phyloP scores from a whole-genome alignment of 2,797 vertebrate species.

The Enteromius anoplus region DNA sequence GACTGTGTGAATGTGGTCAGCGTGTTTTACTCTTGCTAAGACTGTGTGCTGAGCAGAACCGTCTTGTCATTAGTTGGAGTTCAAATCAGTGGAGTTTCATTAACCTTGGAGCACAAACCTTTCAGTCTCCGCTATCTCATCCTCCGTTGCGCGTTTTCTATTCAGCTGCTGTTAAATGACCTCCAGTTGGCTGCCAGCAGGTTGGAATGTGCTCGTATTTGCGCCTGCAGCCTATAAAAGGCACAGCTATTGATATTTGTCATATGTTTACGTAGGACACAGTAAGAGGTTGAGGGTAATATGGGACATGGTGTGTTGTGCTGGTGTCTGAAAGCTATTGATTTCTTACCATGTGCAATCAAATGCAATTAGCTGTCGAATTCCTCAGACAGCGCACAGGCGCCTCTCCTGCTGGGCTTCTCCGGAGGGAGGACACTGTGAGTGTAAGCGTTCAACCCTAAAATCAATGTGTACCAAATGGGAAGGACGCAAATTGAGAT shows the following conservation, averaged over 20 bases:
- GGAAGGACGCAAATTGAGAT: conserved; percentile 8
- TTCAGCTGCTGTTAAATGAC: not conserved
- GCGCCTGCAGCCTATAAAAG: not conserved
- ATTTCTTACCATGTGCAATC: conserved; percentile 66
- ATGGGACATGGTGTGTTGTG: conserved; percentile 36
- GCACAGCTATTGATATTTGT: conserved; percentile 10
- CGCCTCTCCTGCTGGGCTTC: conserved; percentile 43
- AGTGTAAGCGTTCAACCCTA: conserved; percentile 15
- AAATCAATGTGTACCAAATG: conserved; percentile 37
- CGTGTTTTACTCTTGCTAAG: not conserved
- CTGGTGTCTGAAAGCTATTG: conserved; percentile 62
- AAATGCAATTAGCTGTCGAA: conserved; percentile 73
- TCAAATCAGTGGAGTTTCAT: not conserved
- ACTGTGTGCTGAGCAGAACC: not conserved
- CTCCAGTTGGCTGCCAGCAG: not conserved
- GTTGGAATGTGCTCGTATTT: not conserved
- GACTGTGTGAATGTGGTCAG: not conserved
- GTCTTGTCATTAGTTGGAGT: not conserved
- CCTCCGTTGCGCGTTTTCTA: not conserved
- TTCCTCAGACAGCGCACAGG: conserved; percentile 62
- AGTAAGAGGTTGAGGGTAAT: conserved; percentile 2
- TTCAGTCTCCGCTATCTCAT: not conserved
- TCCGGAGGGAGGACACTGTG: conserved; percentile 19
- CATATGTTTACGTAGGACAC: conserved; percentile 18
- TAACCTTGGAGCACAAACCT: not conserved